Evolutionary conservation across 1,140 invertebrate genomes (phyloP).

Genomic region (Diachasma alloeum): DNA sequence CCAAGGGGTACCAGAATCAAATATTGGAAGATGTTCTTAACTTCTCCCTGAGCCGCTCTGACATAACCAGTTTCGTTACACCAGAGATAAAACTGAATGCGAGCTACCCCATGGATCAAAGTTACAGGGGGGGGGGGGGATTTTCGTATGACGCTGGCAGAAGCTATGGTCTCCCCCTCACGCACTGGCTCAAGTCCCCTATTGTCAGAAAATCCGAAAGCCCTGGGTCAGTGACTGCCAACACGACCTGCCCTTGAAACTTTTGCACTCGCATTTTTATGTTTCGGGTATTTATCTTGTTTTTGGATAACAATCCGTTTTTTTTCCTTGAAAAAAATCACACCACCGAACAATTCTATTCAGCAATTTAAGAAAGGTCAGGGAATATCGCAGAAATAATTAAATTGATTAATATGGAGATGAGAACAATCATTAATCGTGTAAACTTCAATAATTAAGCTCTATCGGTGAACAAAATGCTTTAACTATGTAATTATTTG

Average conservation of each 20-base stretch:
- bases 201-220: constrained; percentile 2
- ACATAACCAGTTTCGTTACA: not conserved
- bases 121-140: constrained; percentile 9
- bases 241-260: not conserved
- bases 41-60: not conserved
- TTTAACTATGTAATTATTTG: too few species aligned
- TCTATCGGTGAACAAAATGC: too few species aligned
- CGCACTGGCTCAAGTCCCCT: not conserved
- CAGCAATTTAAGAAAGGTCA: too few species aligned
- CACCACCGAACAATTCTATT: too few species aligned
- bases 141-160: not conserved
- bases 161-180: not conserved
- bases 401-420: too few species aligned
- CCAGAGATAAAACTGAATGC: constrained; percentile 22
- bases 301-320: not conserved
- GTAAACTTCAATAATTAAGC: too few species aligned
- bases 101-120: constrained; percentile 23
- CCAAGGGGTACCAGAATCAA: not conserved
- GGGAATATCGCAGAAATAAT: too few species aligned
- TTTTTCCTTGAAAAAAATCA: too few species aligned
- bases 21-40: constrained; percentile 26
- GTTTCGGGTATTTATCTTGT: not conserved
- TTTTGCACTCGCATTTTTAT: not conserved
- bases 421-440: too few species aligned
- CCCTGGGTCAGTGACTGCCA: constrained; percentile 30